Base-by-base conservation (phyloP, 2,113 vertebrate species). In the Siniperca chuatsi region DNA sequence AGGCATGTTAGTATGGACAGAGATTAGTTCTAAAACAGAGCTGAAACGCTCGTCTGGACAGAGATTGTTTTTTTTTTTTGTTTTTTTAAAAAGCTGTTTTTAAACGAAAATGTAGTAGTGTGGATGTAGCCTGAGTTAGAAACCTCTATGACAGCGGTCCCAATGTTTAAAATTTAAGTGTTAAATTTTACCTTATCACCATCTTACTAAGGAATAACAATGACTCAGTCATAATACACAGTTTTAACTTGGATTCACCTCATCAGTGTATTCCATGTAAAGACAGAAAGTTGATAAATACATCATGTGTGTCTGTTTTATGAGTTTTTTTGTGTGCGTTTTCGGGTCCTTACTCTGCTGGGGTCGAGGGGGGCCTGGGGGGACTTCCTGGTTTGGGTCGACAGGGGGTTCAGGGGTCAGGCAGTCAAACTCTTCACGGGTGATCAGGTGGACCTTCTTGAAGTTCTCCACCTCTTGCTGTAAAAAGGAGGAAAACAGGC, bases 401-500 rank as follows among this genome's bases (percentile, higher is more conserved):
- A 99, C 96, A 0, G 98, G 98, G 0, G 98, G 98, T 74, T 99
- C 98, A 0, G 98, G 98, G n/a, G 98, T 99, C 94, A 99, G 91
- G 40, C 97, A 98, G 89, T 99, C 97, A 18, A 99, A 99, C 94
- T 99, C 92, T 87, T 99, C 98, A 16, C 98, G 95, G 91, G 96
- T 99, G 94, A 99, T 99, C 96, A 99, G 97, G 74, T 99, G 99
- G 84, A 99, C 98, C 88, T 99, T 99, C 96, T 99, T 99, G 94
- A 99, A 99, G 96, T 99, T 99, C 96, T 99, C 98, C 52, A 99
- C 98, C 90, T 99, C 98, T 98, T 99, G 98, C 98, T 99, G 94
- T 78, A 88, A 93, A 90, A 77, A 7, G 2, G 16, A 74, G 6
- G 64, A 42, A 35, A 74, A 46, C 79, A 8, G 25, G 44, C 44